phyloP scores from a whole-genome alignment of 2,113 vertebrate genomes.

The Mystacornis crossleyi region DNA sequence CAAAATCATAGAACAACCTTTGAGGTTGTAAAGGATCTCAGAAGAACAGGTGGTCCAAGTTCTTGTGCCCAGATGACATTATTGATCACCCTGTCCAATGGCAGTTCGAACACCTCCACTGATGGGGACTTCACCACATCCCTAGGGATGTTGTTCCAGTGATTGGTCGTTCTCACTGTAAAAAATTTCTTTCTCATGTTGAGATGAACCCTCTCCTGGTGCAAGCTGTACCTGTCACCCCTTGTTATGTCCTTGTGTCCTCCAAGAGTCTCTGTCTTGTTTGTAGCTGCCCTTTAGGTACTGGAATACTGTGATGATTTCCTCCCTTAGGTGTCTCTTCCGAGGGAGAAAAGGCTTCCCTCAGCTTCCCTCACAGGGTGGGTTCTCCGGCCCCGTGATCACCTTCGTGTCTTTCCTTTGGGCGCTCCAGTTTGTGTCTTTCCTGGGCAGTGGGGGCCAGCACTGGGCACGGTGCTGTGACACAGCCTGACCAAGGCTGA shows the following conservation, averaged over 20 bases:
- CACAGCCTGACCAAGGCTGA: neutral
- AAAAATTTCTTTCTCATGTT: neutral
- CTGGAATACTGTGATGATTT: neutral
- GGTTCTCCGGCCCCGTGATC: neutral
- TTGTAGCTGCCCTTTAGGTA: neutral
- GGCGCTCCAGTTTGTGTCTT: neutral
- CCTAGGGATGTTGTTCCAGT: neutral
- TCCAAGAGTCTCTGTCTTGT: neutral
- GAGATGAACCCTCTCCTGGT: neutral
- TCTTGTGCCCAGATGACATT: neutral
- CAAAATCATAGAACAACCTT: neutral
- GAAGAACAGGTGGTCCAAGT: neutral
- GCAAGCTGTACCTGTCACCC: neutral
- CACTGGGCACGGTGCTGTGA: neutral
- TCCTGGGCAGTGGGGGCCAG: neutral
- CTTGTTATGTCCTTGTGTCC: neutral
- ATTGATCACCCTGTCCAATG: neutral
- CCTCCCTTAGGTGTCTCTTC: neutral
- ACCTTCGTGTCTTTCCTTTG: neutral
- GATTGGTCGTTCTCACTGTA: neutral
- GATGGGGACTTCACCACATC: neutral
- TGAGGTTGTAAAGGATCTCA: neutral
- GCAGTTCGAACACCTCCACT: neutral
- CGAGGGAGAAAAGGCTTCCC: neutral
- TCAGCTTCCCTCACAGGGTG: neutral